Percentiles rank a stretch among this genome's conserved stretches.
Conservation (phyloP, 2,797 vertebrate species). For the Orientallactaga sibirica region DNA sequence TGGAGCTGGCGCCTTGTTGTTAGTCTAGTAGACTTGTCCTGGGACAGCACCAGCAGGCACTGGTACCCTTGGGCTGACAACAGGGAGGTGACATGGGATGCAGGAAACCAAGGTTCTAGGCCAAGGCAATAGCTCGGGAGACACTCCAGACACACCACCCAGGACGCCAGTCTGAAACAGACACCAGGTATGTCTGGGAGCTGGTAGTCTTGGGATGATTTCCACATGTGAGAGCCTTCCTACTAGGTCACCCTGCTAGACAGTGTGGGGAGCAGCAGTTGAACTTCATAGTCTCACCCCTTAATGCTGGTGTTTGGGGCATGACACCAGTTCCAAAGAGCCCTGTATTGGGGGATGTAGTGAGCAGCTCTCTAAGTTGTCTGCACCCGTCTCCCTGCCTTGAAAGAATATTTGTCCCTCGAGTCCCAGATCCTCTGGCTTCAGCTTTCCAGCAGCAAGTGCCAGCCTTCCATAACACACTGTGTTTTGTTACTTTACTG, state of each 20-base stretch:
- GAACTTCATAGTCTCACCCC: neutral
- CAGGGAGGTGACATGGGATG: neutral
- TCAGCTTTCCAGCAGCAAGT: neutral
- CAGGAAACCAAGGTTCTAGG: neutral
- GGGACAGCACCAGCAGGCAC: neutral
- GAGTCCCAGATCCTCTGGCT: neutral
- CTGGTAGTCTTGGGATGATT: neutral
- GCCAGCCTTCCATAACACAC: neutral
- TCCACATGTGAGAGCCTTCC: neutral
- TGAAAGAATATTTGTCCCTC: neutral
- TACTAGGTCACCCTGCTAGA: neutral
- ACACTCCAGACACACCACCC: neutral
- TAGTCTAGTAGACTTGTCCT: neutral
- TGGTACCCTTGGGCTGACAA: neutral
- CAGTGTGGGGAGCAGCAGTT: neutral
- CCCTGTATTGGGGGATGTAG: neutral
- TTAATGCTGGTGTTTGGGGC: fast-evolving
- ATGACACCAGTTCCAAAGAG: neutral
- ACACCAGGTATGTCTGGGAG: neutral
- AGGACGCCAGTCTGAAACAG: neutral
- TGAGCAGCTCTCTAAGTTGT: neutral
- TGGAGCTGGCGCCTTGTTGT: neutral
- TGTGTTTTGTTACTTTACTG: constrained; percentile 52
- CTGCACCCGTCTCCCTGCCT: neutral
- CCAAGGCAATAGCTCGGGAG: neutral